Conservation (phyloP, 2,113 vertebrate genomes). For the Oxyura jamaicensis region DNA sequence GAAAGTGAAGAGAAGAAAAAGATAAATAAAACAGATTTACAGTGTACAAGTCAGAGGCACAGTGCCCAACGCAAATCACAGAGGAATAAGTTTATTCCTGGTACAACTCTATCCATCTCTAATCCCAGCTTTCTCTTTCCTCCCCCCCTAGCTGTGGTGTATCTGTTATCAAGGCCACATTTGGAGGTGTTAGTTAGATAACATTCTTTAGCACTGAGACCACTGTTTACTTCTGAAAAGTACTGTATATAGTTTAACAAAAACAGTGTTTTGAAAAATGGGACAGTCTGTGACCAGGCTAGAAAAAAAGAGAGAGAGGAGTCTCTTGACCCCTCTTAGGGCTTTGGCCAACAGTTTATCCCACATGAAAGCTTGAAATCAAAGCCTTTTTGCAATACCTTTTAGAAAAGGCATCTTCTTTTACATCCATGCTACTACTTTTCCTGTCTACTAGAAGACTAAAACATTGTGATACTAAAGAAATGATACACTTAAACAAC, state of each 20-base stretch:
- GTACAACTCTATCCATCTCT: not conserved
- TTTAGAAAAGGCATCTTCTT: not conserved
- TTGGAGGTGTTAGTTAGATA: not conserved
- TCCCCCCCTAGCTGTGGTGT: not conserved
- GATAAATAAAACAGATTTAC: slow-evolving; percentile 64
- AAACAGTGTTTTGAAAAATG: not conserved
- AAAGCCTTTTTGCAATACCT: not conserved
- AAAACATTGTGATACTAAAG: not conserved
- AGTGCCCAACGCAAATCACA: slow-evolving; percentile 58
- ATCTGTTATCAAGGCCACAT: not conserved
- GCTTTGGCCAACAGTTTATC: slow-evolving; percentile 13
- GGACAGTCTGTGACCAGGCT: not conserved
- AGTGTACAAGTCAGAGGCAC: slow-evolving; percentile 48
- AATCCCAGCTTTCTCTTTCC: not conserved
- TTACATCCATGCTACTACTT: not conserved
- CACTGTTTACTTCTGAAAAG: slow-evolving; percentile 30
- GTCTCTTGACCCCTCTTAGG: not conserved
- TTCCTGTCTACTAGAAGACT: not conserved
- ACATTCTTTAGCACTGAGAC: not conserved
- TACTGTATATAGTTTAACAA: not conserved
- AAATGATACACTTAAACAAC: not conserved
- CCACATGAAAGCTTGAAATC: not conserved
- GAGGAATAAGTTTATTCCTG: slow-evolving; percentile 51
- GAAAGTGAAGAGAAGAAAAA: slow-evolving; percentile 58
- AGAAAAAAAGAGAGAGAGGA: not conserved